Base-by-base conservation (phyloP, 1,140 invertebrate species). In the Drosophila tristis region DNA sequence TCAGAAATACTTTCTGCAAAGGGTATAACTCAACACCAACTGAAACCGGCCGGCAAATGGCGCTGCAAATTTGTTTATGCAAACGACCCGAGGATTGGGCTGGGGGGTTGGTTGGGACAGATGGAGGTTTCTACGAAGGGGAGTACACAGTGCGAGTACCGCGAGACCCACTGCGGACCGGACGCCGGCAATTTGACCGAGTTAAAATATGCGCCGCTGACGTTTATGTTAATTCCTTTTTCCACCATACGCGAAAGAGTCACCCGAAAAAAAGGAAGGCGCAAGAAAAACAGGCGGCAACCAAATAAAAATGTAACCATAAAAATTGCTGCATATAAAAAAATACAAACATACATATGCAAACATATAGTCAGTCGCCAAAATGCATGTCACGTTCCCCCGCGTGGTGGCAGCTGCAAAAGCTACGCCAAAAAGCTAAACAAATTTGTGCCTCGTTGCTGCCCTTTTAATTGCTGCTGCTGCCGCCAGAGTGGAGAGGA, bases 161-260 rank as follows among this genome's bases (percentile, higher is more conserved):
- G 62, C 29, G 60, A 45, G 54, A 44, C 23, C 56, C 16, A 71
- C 78, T 73, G 78, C 59, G 53, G 65, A 86, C 78, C 82, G 82
- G 84, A 89, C 84, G 84, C 79, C 67, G 68, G 80, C 84, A 89
- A 89, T 89, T 89, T 89, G 84, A 89, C 84, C 84, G 84, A 89
- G 79, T 89, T 89, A 89, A 89, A 90, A 84, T 89, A 89, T 89
- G 82, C 82, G 79, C 66, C 72, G 84, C 82, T 86, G 82, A 87
- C 78, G 82, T 77, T 86, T 86, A 86, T 86, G 82, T 82, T 86
- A 86, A 86, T 86, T 86, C 65, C 51, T 67, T 62, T 64, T 42
- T 74, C 63, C 58, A 64, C 72, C 65, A 79, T 64, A 78, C 70
- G 57, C 58, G 61, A 65, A 42, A 62, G 62, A 61, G 42, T 57